Conservation (phyloP, 2,888 invertebrate species). For the Rhodophaea formosa region DNA sequence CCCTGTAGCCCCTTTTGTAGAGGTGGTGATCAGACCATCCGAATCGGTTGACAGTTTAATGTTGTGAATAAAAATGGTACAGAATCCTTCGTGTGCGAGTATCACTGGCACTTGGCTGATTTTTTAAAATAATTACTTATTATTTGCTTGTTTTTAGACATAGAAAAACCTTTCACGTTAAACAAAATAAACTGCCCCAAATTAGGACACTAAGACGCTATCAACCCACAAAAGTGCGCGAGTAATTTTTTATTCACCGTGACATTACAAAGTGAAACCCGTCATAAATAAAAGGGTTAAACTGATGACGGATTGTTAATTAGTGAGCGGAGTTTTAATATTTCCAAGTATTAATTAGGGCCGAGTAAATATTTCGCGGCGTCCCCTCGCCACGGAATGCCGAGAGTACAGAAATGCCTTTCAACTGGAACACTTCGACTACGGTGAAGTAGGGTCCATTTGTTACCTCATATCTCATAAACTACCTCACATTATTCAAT, state of each 20-base stretch:
- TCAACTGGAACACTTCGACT: background rate
- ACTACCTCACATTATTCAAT: too few species aligned
- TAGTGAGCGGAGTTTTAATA: constrained; percentile 36
- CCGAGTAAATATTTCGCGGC: constrained; percentile 47
- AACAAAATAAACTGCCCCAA: background rate
- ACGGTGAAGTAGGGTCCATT: too few species aligned
- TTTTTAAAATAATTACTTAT: too few species aligned
- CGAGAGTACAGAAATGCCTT: background rate
- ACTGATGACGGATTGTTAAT: constrained; percentile 17
- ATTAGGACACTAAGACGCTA: background rate
- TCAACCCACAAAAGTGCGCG: background rate
- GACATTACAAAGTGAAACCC: constrained; percentile 3
- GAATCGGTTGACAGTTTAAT: too few species aligned
- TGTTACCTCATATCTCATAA: too few species aligned
- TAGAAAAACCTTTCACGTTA: too few species aligned
- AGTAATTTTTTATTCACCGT: background rate
- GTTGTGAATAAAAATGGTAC: too few species aligned
- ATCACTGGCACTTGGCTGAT: too few species aligned
- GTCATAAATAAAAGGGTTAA: constrained; percentile 10
- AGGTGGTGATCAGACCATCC: too few species aligned
- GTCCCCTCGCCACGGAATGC: background rate
- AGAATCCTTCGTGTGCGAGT: too few species aligned
- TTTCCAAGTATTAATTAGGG: constrained; percentile 52
- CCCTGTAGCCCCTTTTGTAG: too few species aligned
- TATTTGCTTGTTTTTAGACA: too few species aligned